Base-by-base conservation (phyloP, 2,888 invertebrate genomes). In the Campoletis raptor region DNA sequence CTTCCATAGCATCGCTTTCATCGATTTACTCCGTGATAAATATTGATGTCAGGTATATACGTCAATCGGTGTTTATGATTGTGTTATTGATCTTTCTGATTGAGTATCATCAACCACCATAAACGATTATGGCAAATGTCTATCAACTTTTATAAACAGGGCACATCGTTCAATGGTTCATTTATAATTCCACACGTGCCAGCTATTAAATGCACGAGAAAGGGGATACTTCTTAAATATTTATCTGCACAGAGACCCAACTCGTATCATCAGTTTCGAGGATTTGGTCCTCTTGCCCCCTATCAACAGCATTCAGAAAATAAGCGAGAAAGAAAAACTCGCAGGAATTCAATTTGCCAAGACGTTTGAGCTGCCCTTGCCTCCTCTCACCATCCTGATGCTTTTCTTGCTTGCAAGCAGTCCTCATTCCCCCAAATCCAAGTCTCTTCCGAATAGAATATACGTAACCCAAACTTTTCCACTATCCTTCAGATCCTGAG, bases 281-380 rank as follows among this genome's bases (percentile, higher is more conserved):
- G 64, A 54, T 40, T 66, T 24, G 15, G 24, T 37, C 10, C 57
- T 42, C n/a, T 57, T 24, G 37, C 37, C 40, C 21, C 21, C n/a
- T 12, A 67, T 30, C 52, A 40, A 40, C 9, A 37, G 52, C 18
- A 21, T 52, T 79, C 40, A 21, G 64, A 54, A 80, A 81, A 83
- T 83, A 80, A 86, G 80, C 83, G 80, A 40, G 15, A 77, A 77
- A 80, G 80, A 83, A 86, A 83, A 83, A 83, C 80, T 86, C 72
- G 86, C 45, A 82, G 64, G 85, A 86, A 86, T 77, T 86, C 66
- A 86, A 86, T 86, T 86, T 83, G 80, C 76, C 83, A 48, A 77
- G 80, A 83, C 83, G 69, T 76, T 82, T 72, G 66, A 76, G 79
- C 67, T 77, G 76, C 80, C 69, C 72, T 40, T 64, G 69, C 61